Conservation (phyloP, 2,797 vertebrate genomes). For the Eleutherodactylus coqui region DNA sequence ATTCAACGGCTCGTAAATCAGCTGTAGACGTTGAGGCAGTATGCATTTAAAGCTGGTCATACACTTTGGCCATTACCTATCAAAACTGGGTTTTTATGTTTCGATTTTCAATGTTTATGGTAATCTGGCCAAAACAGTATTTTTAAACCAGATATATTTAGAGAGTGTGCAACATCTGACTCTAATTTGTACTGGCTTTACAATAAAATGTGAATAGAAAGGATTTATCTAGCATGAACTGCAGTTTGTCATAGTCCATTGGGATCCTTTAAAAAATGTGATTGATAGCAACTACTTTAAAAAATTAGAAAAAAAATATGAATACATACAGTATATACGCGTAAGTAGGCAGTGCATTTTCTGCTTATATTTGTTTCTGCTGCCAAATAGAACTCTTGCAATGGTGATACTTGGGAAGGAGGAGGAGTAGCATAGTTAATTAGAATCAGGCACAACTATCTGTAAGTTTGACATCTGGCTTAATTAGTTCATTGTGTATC, state of each 20-base stretch:
- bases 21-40: too few species aligned
- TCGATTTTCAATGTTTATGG: too few species aligned
- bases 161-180: slow-evolving; percentile 9
- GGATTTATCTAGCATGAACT: slow-evolving; percentile 9
- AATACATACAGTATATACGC: too few species aligned
- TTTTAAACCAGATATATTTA: slow-evolving; percentile 22
- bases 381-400: neutral
- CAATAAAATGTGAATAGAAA: slow-evolving; percentile 27
- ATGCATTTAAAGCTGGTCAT: too few species aligned
- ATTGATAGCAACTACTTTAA: neutral
- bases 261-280: slow-evolving; percentile 17
- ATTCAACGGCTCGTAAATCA: too few species aligned
- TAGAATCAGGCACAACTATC: neutral
- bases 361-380: neutral
- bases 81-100: too few species aligned
- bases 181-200: neutral
- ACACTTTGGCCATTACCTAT: too few species aligned
- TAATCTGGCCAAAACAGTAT: too few species aligned
- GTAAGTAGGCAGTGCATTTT: neutral
- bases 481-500: too few species aligned
- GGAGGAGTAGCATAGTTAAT: neutral
- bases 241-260: neutral
- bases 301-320: neutral
- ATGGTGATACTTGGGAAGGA: neutral
- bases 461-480: too few species aligned